Evolutionary conservation across 2,113 vertebrate genomes (phyloP), one percentile per base, ranked within the genome.

Genomic region (Aegotheles bennettii): DNA sequence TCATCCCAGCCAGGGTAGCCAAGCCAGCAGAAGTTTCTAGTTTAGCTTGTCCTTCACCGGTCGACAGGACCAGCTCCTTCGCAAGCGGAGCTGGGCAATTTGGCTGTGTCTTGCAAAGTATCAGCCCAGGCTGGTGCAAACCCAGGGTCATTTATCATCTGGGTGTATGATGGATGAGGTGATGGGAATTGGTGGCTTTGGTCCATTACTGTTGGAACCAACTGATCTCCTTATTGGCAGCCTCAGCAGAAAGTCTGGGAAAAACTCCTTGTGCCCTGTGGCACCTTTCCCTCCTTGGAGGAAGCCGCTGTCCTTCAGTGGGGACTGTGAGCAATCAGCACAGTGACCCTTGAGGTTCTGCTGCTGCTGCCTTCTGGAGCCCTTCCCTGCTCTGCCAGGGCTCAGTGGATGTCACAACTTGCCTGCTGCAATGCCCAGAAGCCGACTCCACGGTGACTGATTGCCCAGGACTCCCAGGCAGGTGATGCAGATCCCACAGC

Each of bases 141-240:
- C 77, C 57, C 65, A 29, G 73, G 19, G 4, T 84, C 84, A 20
- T 94, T 94, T 43, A 87, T 96, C 91, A 92, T 81, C 84, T 18
- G 53, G 19, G 48, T 36, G 53, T 75, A 59, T 95, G 95, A 94
- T 95, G 89, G 94, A 96, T 96, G 95, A 93, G 77, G 47, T 59
- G 91, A 87, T 87, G 15, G 0, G 13, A 87, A 28, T 26, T n/a
- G 84, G 91, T 93, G 91, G 61, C 84, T 94, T 89, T 95, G 87
- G 69, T 95, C 81, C 81, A 68, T 94, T 94, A 82, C 56, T 5
- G 77, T 33, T 97, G 93, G 91, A 95, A 95, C 89, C 89, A 87
- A 56, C 76, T 10, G 24, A 91, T 95, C 84, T 94, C 91, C 93
- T 89, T 51, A 36, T 2, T 87, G 95, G 91, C 89, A 92, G 89